Conservation (phyloP, 1,140 invertebrate species). For the Bombus soroeensis region DNA sequence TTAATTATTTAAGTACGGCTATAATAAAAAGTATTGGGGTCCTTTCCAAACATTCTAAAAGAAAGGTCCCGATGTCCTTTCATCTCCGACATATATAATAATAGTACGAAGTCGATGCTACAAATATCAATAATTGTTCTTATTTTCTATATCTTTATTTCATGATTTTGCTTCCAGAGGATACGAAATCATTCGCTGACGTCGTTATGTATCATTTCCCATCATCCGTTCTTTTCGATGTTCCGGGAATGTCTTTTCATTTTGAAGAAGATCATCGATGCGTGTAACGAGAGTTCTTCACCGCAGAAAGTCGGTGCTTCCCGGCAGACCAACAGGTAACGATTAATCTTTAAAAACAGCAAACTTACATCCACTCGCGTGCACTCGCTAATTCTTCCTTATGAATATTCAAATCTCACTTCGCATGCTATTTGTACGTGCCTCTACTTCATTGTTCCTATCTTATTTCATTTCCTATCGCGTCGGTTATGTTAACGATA, state of each 20-base stretch:
- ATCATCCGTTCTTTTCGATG: slow-evolving; percentile 99
- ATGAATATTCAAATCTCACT: neutral
- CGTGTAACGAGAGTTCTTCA: slow-evolving; percentile 96
- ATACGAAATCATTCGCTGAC: slow-evolving; percentile 96
- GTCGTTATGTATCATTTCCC: slow-evolving; percentile 98
- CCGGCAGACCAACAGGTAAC: slow-evolving; percentile 90
- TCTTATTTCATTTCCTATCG: neutral
- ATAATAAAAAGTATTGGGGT: too few relatives aligned
- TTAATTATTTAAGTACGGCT: too few relatives aligned
- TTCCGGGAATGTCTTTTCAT: slow-evolving; percentile 99
- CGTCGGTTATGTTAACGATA: too few relatives aligned
- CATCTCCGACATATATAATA: too few relatives aligned
- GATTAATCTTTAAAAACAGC: neutral
- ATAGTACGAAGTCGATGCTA: neutral
- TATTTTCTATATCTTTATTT: too few relatives aligned
- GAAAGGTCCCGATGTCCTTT: too few relatives aligned
- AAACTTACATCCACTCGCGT: neutral
- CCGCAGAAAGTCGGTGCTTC: slow-evolving; percentile 94
- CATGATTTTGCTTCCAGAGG: slow-evolving; percentile 82
- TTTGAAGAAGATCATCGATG: slow-evolving; percentile 97
- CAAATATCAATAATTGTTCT: neutral
- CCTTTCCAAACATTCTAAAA: too few relatives aligned
- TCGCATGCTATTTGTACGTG: neutral
- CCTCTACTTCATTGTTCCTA: neutral
- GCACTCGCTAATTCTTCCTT: neutral